These are phyloP conservation scores for Anas capensis DNA, from an alignment of 2,797 vertebrate genomes.

Conservation along the genomic window DNA sequence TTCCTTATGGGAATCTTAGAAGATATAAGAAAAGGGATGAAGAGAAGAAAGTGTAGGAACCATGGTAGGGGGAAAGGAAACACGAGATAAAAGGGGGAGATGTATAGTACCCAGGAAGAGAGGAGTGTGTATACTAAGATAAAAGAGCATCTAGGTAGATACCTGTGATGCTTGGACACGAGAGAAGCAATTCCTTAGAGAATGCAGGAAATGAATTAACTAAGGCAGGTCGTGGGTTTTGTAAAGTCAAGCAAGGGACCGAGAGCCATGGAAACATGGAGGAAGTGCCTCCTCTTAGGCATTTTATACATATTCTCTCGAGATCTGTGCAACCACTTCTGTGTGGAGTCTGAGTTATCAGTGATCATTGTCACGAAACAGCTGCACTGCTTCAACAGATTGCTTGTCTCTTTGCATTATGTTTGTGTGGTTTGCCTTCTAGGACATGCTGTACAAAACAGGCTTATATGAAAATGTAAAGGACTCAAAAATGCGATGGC, in stretches of 20 bases:
- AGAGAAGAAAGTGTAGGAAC: neutral
- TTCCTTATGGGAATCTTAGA: neutral
- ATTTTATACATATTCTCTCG: neutral
- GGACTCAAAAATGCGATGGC: neutral
- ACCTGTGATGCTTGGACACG: neutral
- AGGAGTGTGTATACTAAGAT: neutral
- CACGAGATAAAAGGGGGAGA: neutral
- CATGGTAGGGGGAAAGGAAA: neutral
- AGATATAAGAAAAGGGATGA: neutral
- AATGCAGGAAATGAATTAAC: neutral
- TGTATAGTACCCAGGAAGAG: neutral
- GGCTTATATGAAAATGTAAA: neutral
- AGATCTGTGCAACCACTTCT: slow-evolving; percentile 24
- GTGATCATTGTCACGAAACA: slow-evolving; percentile 26
- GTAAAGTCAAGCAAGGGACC: neutral
- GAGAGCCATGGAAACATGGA: neutral
- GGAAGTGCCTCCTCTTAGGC: neutral
- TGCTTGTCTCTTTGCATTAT: slow-evolving; percentile 53
- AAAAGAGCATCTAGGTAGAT: neutral
- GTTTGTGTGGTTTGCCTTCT: slow-evolving; percentile 50
- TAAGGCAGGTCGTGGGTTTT: neutral
- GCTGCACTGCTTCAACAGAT: slow-evolving; percentile 14
- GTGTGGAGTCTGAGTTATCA: neutral
- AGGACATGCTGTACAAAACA: slow-evolving; percentile 4
- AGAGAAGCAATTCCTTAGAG: neutral